These are phyloP conservation scores for Enteromius trimaculatus DNA, from an alignment of 2,797 vertebrate genomes.

Conservation along the genomic window DNA sequence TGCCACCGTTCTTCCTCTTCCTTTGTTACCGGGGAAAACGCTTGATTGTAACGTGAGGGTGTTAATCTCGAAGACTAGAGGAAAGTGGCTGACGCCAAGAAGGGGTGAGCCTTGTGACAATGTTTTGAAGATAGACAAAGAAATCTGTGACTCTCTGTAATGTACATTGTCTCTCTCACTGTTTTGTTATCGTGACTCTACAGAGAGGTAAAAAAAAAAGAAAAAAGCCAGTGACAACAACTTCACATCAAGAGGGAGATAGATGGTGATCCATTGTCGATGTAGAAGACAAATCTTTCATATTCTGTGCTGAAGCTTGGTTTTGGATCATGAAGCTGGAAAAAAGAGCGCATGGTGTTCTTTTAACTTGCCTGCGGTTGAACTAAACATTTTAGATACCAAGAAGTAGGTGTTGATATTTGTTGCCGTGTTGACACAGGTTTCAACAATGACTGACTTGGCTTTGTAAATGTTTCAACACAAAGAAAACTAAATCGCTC, in stretches of 20 bases:
- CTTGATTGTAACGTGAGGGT: constrained; percentile 62
- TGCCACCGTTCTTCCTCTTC: constrained; percentile 67
- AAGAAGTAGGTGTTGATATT: constrained; percentile 20
- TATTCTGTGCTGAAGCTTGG: not conserved
- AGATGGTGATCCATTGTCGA: constrained; percentile 12
- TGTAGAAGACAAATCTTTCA: constrained; percentile 1
- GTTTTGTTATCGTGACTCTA: constrained; percentile 34
- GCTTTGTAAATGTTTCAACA: constrained; percentile 51
- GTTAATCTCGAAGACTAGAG: constrained; percentile 43
- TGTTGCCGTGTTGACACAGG: constrained; percentile 46
- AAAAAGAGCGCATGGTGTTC: constrained; percentile 19
- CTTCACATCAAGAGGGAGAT: constrained; percentile 15
- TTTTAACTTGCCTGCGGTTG: constrained; percentile 19
- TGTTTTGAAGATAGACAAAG: constrained; percentile 71
- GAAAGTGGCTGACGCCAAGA: constrained; percentile 49
- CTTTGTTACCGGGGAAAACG: constrained; percentile 66
- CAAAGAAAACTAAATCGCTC: constrained; percentile 36
- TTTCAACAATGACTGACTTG: constrained; percentile 50
- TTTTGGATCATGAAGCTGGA: constrained; percentile 32
- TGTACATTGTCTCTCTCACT: constrained; percentile 9
- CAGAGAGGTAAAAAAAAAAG: constrained; percentile 1
- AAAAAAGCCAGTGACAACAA: constrained; percentile 26
- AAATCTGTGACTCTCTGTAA: constrained; percentile 45
- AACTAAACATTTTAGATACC: constrained; percentile 28
- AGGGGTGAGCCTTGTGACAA: constrained; percentile 64